Evolutionary conservation across 2,888 invertebrate species (phyloP).

Genomic region (Rapana venosa): DNA sequence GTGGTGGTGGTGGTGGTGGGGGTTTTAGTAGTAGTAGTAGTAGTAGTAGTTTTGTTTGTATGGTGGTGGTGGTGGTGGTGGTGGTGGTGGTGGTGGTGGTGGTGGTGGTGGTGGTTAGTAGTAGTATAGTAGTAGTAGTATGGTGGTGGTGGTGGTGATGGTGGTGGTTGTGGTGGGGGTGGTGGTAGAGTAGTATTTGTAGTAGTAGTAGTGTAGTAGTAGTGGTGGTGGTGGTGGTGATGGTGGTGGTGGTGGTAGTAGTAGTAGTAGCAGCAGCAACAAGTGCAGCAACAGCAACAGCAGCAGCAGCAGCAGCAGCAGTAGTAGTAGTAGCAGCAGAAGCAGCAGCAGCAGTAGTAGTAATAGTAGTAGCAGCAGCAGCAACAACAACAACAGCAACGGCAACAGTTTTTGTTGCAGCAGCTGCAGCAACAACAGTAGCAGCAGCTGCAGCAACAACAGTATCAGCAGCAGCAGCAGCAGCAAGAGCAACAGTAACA

Average conservation of each 20-base stretch:
- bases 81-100: not conserved
- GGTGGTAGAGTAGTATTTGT: too few relatives aligned
- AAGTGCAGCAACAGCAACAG: constrained; percentile 31
- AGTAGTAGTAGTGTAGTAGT: not conserved
- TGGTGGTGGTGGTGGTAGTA: constrained; percentile 22
- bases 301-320: constrained; percentile 43
- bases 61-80: not conserved
- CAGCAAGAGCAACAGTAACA: not conserved
- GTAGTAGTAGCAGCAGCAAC: constrained; percentile 43
- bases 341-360: not conserved
- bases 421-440: too few relatives aligned
- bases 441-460: not conserved
- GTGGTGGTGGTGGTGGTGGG: too few relatives aligned
- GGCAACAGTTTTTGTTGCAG: not conserved
- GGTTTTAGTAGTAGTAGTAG: too few relatives aligned
- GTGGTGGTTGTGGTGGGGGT: too few relatives aligned
- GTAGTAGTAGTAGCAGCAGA: constrained; percentile 42
- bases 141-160: too few relatives aligned
- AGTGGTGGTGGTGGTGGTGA: not conserved
- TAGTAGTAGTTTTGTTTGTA: too few relatives aligned
- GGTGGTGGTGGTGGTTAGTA: constrained; percentile 24
- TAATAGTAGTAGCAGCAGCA: not conserved
- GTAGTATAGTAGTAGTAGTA: constrained; percentile 44
- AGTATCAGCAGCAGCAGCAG: not conserved
- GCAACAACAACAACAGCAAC: not conserved